Base-by-base conservation (phyloP, 2,113 vertebrate species). In the Dipodomys spectabilis region DNA sequence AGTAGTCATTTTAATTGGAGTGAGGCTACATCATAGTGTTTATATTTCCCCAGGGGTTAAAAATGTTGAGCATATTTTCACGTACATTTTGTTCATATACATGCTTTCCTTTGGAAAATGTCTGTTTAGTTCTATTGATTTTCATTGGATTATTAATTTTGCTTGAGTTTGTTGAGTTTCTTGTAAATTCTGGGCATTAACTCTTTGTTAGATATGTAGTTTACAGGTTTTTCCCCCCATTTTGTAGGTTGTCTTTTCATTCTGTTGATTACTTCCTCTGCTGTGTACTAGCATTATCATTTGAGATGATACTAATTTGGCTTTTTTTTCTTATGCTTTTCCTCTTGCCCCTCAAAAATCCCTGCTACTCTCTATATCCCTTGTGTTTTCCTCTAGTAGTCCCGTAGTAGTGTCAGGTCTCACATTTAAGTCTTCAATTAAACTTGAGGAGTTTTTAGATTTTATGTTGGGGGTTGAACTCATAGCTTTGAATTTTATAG, bases 161-260 rank as follows among this genome's bases (percentile, higher is more conserved):
- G 16, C n/a, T 53, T 20, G 30, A 28, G 23, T 19, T n/a, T 18
- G 49, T 44, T 49, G 80, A 8, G 4, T 27, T 57, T 45, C 62
- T 57, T 18, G 11, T 30, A 7, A 49, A 30, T 75, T 30, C 62
- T 39, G 62, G 27, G 1, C 57, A 22, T 30, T 53, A 30, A 15
- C 13, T 12, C 18, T n/a, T 18, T 2, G 12, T 39, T 23, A n/a
- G 11, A 57, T 39, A 27, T 15, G 0, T 12, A 45, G 22, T 73
- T 65, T 72, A 16, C 44, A 11, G 30, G 23, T 11, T 6, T 7
- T n/a, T 57, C 30, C 71, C 19, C 62, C n/a, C 18, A 28, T 12
- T 16, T 5, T 10, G 11, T 18, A 2, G 18, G n/a, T 5, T 4
- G 19, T 35, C 60, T 32, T 12, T 57, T 53, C 23, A 0, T 28